These are phyloP conservation scores for Butastur rufipennis DNA, from an alignment of 2,113 vertebrate species.

Conservation along the genomic window DNA sequence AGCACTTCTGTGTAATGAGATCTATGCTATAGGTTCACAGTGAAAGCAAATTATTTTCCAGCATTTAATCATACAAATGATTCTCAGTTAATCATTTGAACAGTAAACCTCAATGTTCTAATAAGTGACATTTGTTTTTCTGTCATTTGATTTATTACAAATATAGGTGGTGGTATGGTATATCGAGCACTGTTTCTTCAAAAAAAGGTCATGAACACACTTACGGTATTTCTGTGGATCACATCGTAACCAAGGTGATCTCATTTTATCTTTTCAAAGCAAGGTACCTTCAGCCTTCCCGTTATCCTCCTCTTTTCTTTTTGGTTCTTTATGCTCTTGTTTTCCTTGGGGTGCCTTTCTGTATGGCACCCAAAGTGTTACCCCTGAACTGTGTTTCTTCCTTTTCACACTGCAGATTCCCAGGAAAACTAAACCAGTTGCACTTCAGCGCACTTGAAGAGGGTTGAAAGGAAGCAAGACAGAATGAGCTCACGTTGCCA, in stretches of 20 bases:
- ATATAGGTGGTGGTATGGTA: slow-evolving; percentile 2
- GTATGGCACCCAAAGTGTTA: background rate
- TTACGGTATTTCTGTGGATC: background rate
- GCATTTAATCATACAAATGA: slow-evolving; percentile 80
- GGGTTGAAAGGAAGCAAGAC: background rate
- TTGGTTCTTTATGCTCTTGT: background rate
- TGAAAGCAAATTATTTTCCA: slow-evolving; percentile 81
- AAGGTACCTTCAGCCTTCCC: background rate
- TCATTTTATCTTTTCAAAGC: background rate
- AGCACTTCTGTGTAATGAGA: slow-evolving; percentile 78
- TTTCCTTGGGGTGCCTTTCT: background rate
- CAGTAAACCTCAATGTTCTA: slow-evolving; percentile 73
- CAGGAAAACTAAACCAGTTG: background rate
- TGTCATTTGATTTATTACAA: slow-evolving; percentile 61
- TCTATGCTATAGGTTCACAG: slow-evolving; percentile 74
- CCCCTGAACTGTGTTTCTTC: background rate
- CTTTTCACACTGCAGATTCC: background rate
- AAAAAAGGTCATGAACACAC: slow-evolving; percentile 5
- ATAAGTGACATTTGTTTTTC: slow-evolving; percentile 77
- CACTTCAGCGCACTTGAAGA: background rate
- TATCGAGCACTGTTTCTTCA: background rate
- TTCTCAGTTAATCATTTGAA: slow-evolving; percentile 78
- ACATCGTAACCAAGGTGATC: background rate
- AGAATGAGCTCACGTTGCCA: background rate
- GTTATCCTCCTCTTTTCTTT: background rate